phyloP scores from a whole-genome alignment of 2,888 invertebrate species.

The Dioctria linearis region DNA sequence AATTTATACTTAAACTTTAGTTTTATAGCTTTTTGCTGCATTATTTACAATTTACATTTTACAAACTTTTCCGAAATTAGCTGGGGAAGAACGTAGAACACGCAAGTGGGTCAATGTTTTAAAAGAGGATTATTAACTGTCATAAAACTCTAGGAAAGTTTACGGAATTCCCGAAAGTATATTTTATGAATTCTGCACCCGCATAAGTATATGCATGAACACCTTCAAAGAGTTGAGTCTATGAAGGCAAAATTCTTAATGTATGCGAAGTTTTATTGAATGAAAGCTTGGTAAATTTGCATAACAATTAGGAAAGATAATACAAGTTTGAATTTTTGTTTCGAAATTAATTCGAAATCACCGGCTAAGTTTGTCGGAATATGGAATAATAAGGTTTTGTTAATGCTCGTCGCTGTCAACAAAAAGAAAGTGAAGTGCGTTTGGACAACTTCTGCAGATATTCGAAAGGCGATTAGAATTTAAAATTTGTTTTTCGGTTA shows the following conservation, averaged over 20 bases:
- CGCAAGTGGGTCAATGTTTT: constrained; percentile 31
- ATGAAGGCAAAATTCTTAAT: constrained; percentile 20
- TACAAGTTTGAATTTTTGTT: not conserved
- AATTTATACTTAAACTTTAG: too few species aligned
- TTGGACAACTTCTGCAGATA: too few species aligned
- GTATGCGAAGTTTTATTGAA: constrained; percentile 49
- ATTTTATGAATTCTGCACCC: constrained; percentile 37
- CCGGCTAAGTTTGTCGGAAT: constrained; percentile 18
- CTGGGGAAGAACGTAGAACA: constrained; percentile 7
- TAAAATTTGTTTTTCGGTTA: too few species aligned
- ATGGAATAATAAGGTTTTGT: not conserved
- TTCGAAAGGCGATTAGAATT: too few species aligned
- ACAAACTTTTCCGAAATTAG: too few species aligned
- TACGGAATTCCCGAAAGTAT: constrained; percentile 31
- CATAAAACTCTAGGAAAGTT: too few species aligned
- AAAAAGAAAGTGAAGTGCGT: constrained; percentile 14
- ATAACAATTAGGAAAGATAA: not conserved
- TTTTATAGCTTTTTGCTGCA: too few species aligned
- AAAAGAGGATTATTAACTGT: not conserved
- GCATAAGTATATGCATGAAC: constrained; percentile 7
- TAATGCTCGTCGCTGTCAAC: too few species aligned
- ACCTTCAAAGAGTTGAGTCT: not conserved
- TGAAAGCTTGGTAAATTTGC: constrained; percentile 46
- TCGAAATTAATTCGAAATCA: constrained; percentile 46
- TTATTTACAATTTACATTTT: too few species aligned